Conservation (phyloP, 1,140 invertebrate genomes). For the Telenomus remus region DNA sequence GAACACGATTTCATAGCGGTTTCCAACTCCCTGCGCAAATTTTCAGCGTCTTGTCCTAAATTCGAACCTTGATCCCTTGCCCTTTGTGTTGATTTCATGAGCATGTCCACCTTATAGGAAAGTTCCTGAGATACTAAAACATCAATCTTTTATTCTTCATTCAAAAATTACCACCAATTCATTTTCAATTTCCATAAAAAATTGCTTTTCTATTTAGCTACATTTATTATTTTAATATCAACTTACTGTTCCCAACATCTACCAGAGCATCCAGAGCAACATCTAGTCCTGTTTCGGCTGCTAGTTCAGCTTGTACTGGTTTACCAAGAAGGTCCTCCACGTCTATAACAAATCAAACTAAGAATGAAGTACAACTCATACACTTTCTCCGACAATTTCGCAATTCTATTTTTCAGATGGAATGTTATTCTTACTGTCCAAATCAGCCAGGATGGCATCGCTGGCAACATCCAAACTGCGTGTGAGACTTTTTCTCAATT, state of each 20-base stretch:
- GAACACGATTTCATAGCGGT: constrained; percentile 77
- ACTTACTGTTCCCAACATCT: constrained; percentile 78
- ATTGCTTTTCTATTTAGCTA: too few species aligned
- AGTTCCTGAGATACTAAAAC: constrained; percentile 72
- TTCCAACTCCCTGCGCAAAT: constrained; percentile 78
- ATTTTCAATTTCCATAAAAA: too few species aligned
- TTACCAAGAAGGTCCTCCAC: constrained; percentile 80
- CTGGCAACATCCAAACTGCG: constrained; percentile 78
- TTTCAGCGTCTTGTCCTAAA: constrained; percentile 75
- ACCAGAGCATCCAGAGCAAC: constrained; percentile 78
- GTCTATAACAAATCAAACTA: constrained; percentile 72
- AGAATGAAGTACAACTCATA: not conserved
- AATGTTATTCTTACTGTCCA: constrained; percentile 77
- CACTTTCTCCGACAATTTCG: not conserved
- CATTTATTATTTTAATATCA: too few species aligned
- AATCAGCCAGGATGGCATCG: constrained; percentile 78
- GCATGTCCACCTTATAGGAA: constrained; percentile 70
- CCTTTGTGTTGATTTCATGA: constrained; percentile 75
- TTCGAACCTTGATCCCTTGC: constrained; percentile 75
- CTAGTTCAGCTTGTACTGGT: constrained; percentile 80
- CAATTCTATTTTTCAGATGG: constrained; percentile 1
- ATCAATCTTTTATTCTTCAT: not conserved
- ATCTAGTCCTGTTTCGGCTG: constrained; percentile 81
- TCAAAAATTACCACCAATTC: too few species aligned
- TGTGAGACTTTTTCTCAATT: constrained; percentile 78